Evolutionary conservation across 2,113 vertebrate species (phyloP), one percentile per base, ranked within the genome.

Genomic region (Tenrec ecaudatus): DNA sequence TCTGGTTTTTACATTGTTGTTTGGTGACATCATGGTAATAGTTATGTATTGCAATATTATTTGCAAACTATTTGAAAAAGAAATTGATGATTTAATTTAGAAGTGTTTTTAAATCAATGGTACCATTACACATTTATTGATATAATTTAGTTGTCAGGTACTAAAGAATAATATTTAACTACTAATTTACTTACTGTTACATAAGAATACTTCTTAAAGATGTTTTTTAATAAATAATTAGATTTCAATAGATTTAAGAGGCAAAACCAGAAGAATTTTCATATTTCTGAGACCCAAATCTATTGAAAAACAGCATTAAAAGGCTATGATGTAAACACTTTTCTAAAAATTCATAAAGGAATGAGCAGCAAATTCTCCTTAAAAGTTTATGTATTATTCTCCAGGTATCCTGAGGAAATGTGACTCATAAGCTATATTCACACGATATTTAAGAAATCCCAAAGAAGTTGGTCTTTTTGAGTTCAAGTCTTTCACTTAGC

Each of bases 41-140:
- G 43, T 77, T 92, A 80, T 0, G 33, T 33, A 60, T 57, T 71
- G 19, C 8, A 1, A 23, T 91, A 75, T 71, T 47, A 33, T 92
- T 91, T 91, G 3, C 0, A 88, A 43, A 66, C 38, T 86, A 53
- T 64, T 91, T 95, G 40, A 90, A 89, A 90, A 84, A 91, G 14
- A 9, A 2, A 82, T 60, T 90, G 60, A 62, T 62, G 9, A 82
- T 77, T 96, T 94, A 25, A 60, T 9, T n/a, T 77, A 60, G 11
- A 3, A 9, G 38, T 89, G 25, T 9, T 60, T 27, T 89, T 16
- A 94, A 82, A 68, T 80, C 86, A 87, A 82, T 75, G n/a, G 27
- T 25, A 38, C 11, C 68, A 1, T 82, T 85, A 25, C 15, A 58
- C 2, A 86, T 60, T 83, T 79, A 36, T 53, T 23, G 0, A 69